A percentile compares a stretch with the other conserved stretches of the same genome.
These are phyloP conservation scores for Diceros bicornis DNA, from an alignment of 2,797 vertebrate species.

Conservation along the genomic window DNA sequence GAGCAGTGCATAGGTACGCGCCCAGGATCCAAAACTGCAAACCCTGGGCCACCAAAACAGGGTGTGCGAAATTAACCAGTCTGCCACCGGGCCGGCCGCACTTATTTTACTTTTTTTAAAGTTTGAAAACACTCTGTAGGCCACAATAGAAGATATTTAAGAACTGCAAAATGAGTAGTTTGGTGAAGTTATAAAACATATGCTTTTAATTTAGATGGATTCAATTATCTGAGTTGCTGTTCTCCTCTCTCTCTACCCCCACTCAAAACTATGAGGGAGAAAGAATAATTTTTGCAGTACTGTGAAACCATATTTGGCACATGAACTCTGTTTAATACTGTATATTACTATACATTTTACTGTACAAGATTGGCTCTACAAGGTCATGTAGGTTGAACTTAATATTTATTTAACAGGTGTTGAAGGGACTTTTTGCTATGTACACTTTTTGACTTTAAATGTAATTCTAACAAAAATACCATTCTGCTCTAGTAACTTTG, in stretches of 20 bases:
- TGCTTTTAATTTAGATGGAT: constrained; percentile 7
- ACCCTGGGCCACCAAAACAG: too few species aligned
- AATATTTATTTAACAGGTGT: constrained; percentile 38
- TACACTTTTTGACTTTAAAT: not conserved
- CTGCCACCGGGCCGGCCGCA: too few species aligned
- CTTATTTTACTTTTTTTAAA: not conserved
- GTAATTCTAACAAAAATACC: not conserved
- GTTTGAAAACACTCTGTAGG: constrained; percentile 3
- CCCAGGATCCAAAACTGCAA: too few species aligned
- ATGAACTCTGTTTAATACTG: not conserved
- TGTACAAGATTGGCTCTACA: not conserved
- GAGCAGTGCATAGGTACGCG: too few species aligned
- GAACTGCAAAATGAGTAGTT: not conserved
- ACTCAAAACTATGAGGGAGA: not conserved
- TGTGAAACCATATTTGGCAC: not conserved
- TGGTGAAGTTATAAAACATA: not conserved
- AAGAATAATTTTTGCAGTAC: not conserved
- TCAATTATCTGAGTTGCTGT: not conserved
- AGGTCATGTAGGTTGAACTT: not conserved
- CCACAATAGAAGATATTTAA: not conserved
- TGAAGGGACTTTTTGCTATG: not conserved
- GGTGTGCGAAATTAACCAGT: too few species aligned
- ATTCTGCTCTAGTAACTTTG: not conserved
- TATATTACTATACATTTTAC: not conserved
- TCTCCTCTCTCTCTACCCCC: not conserved